phyloP scores from a whole-genome alignment of 1,140 invertebrate species.

The Atta cephalotes region DNA sequence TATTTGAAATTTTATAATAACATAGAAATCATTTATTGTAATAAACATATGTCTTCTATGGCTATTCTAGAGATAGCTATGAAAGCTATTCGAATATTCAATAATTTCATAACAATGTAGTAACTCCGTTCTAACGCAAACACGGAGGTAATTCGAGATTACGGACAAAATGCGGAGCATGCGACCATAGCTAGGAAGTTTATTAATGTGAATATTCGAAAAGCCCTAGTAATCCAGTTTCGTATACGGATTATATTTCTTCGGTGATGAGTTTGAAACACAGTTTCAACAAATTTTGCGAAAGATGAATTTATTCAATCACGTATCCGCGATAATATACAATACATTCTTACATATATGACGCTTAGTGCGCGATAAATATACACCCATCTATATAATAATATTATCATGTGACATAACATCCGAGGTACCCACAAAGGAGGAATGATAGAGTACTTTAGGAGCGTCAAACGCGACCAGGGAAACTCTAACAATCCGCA shows the following conservation, averaged over 20 bases:
- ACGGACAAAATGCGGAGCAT: conserved; percentile 22
- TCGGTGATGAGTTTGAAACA: neutral
- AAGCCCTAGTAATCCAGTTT: conserved; percentile 23
- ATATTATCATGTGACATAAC: conserved; percentile 33
- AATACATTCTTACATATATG: neutral
- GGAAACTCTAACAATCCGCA: conserved; percentile 36
- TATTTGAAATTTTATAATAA: neutral
- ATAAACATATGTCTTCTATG: neutral
- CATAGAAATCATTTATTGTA: neutral
- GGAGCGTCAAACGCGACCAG: conserved; percentile 21
- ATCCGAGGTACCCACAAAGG: conserved; percentile 27
- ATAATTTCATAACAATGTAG: conserved; percentile 42
- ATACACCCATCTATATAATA: conserved; percentile 21
- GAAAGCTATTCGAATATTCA: neutral
- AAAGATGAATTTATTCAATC: conserved; percentile 1
- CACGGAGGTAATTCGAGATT: conserved; percentile 40
- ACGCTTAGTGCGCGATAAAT: neutral
- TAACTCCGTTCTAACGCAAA: neutral
- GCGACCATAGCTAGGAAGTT: conserved; percentile 24
- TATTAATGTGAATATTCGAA: conserved; percentile 46
- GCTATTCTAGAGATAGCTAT: neutral
- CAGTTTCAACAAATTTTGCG: neutral
- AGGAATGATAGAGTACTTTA: conserved; percentile 22
- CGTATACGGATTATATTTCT: conserved; percentile 38
- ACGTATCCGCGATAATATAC: conserved; percentile 17